phyloP scores from a whole-genome alignment of 2,797 vertebrate genomes.

The Eleutherodactylus coqui region DNA sequence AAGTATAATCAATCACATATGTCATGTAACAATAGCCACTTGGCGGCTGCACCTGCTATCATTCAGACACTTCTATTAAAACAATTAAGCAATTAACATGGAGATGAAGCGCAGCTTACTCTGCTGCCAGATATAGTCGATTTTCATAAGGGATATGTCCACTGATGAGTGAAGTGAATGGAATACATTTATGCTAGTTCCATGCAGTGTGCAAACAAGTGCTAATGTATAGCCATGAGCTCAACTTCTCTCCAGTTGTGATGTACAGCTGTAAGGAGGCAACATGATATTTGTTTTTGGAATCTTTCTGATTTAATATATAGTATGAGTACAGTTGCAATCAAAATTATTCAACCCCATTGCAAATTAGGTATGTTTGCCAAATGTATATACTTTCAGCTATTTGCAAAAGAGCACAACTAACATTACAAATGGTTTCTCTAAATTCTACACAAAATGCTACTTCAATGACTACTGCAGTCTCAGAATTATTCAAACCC shows the following conservation, averaged over 20 bases:
- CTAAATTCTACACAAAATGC: too few relatives aligned
- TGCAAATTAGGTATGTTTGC: too few relatives aligned
- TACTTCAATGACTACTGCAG: too few relatives aligned
- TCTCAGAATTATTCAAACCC: too few relatives aligned
- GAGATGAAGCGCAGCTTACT: slow-evolving; percentile 33
- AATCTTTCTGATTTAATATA: neutral
- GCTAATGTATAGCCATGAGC: slow-evolving; percentile 17
- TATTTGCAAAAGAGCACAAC: too few relatives aligned
- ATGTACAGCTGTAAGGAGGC: neutral
- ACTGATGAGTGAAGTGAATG: slow-evolving; percentile 50
- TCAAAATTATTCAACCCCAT: too few relatives aligned
- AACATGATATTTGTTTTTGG: neutral
- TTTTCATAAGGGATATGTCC: slow-evolving; percentile 47
- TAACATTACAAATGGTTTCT: too few relatives aligned
- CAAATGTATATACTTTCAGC: too few relatives aligned
- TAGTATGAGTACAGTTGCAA: neutral
- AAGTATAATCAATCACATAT: slow-evolving; percentile 59
- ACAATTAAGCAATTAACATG: slow-evolving; percentile 57
- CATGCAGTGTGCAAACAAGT: slow-evolving; percentile 41
- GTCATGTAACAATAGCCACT: slow-evolving; percentile 55
- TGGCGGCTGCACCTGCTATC: slow-evolving; percentile 55
- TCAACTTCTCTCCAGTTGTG: neutral
- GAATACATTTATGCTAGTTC: slow-evolving; percentile 20
- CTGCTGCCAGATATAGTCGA: slow-evolving; percentile 35
- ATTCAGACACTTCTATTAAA: slow-evolving; percentile 56